Conservation (phyloP, 2,797 vertebrate species). For the Typhlichthys eigenmanni region DNA sequence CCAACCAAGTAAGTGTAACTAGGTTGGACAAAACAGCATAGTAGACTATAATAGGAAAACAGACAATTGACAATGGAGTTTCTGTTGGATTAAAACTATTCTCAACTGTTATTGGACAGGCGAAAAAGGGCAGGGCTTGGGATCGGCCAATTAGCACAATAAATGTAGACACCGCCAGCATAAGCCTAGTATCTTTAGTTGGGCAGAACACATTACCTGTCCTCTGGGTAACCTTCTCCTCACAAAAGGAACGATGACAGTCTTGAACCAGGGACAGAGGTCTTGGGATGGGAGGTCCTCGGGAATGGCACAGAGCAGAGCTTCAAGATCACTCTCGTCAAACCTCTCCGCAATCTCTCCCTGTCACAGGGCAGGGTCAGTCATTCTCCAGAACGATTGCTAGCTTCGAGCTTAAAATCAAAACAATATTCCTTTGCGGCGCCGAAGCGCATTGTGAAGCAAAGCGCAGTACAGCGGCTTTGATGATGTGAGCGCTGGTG, state of each 20-base stretch:
- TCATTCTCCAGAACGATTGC: background rate
- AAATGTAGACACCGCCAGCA: background rate
- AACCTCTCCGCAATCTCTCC: constrained; percentile 84
- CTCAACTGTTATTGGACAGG: too few relatives aligned
- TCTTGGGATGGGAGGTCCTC: constrained; percentile 78
- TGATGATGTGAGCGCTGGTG: too few relatives aligned
- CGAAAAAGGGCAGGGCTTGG: too few relatives aligned
- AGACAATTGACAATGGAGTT: too few relatives aligned
- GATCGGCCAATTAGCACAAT: background rate
- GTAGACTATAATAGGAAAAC: too few relatives aligned
- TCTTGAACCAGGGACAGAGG: constrained; percentile 89
- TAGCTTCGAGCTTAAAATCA: background rate
- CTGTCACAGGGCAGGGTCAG: constrained; percentile 59
- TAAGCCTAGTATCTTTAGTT: background rate
- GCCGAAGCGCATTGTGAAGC: too few relatives aligned
- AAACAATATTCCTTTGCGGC: too few relatives aligned
- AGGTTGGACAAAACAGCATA: too few relatives aligned
- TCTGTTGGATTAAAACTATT: too few relatives aligned
- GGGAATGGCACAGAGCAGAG: constrained; percentile 82
- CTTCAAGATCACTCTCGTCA: constrained; percentile 80
- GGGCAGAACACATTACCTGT: constrained; percentile 74
- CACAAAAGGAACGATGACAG: constrained; percentile 87
- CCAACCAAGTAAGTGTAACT: too few relatives aligned
- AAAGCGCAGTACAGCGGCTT: too few relatives aligned
- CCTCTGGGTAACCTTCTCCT: constrained; percentile 83